These are phyloP conservation scores for Drosophila auraria DNA, from an alignment of 1,140 invertebrate species.

Conservation along the genomic window DNA sequence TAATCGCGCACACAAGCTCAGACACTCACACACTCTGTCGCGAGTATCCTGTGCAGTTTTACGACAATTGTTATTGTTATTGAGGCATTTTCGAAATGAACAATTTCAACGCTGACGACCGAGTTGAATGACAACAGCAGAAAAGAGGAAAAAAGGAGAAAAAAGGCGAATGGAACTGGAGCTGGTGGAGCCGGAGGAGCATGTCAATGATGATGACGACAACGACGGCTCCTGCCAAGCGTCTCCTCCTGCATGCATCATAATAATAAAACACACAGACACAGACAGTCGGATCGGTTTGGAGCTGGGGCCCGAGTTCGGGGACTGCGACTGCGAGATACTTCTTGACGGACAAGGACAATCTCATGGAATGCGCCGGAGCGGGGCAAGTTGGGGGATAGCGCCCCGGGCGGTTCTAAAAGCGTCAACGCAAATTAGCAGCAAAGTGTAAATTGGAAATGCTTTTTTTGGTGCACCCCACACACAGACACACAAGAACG, in stretches of 20 bases:
- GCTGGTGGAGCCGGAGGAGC: conserved; percentile 57
- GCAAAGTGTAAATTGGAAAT: conserved; percentile 84
- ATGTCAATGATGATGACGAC: conserved; percentile 72
- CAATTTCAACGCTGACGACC: conserved; percentile 79
- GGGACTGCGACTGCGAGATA: conserved; percentile 19
- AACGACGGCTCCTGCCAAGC: conserved; percentile 47
- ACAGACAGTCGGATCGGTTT: conserved; percentile 25
- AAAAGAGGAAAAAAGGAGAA: conserved; percentile 8
- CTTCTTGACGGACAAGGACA: conserved; percentile 58
- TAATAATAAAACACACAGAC: conserved; percentile 81
- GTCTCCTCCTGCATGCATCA: conserved; percentile 74
- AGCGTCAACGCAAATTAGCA: conserved; percentile 83
- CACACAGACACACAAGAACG: conserved; percentile 55
- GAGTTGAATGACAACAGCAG: conserved; percentile 75
- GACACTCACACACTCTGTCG: conserved; percentile 35
- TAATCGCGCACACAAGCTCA: conserved; percentile 74
- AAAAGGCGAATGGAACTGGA: neutral
- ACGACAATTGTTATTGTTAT: conserved; percentile 84
- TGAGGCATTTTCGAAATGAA: conserved; percentile 84
- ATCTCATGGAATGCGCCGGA: conserved; percentile 59
- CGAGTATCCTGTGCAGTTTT: conserved; percentile 79
- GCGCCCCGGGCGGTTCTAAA: conserved; percentile 79
- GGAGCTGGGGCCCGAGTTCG: neutral
- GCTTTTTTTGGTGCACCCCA: conserved; percentile 80
- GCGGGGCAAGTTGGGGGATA: conserved; percentile 41